These are phyloP conservation scores for Chrysolina oricalcia DNA, from an alignment of 2,888 invertebrate genomes.

Conservation along the genomic window DNA sequence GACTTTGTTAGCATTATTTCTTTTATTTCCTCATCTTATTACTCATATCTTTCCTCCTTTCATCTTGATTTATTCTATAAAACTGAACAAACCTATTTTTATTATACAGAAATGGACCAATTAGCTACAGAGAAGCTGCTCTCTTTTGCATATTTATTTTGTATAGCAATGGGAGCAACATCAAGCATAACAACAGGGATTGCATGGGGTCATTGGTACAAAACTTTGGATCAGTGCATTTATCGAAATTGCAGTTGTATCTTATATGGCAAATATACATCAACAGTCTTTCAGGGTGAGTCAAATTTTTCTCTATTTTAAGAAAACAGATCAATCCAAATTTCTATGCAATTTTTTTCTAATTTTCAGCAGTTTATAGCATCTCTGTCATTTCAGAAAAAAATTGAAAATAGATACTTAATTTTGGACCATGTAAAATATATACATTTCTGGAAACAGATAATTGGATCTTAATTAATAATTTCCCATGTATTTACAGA, in stretches of 20 bases:
- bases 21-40: background rate
- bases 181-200: constrained; percentile 75
- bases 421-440: too few relatives aligned
- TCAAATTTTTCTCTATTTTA: constrained; percentile 12
- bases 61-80: background rate
- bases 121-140: constrained; percentile 65
- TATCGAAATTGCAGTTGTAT: constrained; percentile 82
- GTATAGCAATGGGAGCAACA: constrained; percentile 62
- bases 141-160: constrained; percentile 64
- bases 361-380: too few relatives aligned
- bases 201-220: constrained; percentile 81
- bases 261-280: constrained; percentile 78
- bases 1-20: too few relatives aligned
- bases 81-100: background rate
- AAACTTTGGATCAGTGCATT: constrained; percentile 79
- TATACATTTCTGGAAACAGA: too few relatives aligned
- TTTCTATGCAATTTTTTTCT: too few relatives aligned
- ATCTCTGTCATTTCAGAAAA: too few relatives aligned
- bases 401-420: too few relatives aligned
- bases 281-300: constrained; percentile 75
- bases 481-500: too few relatives aligned
- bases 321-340: too few relatives aligned
- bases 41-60: background rate
- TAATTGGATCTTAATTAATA: too few relatives aligned
- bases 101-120: constrained; percentile 61